A percentile compares a stretch with the other conserved stretches of the same genome.
These are phyloP conservation scores for Hylyphantes graminicola DNA, from an alignment of 1,140 invertebrate genomes.

Conservation along the genomic window DNA sequence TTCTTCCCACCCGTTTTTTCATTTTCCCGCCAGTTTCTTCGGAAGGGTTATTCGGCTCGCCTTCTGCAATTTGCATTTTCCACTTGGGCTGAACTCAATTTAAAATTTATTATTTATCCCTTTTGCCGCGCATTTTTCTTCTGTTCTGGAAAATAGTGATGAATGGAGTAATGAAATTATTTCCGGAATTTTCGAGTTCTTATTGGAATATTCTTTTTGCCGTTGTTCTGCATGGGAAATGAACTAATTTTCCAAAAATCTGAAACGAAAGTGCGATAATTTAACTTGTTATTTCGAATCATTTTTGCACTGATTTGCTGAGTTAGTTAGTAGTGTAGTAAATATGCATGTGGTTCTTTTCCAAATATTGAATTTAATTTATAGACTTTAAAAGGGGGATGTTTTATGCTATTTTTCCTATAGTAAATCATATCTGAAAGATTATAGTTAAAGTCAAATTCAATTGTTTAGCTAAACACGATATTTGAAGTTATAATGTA, in stretches of 20 bases:
- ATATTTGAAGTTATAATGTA: no score
- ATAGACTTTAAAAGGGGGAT: no score
- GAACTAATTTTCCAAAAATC: slow-evolving; percentile 35
- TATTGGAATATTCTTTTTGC: not conserved
- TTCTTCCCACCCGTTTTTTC: not conserved
- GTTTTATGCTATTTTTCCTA: no score
- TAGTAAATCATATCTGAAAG: no score
- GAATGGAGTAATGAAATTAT: slow-evolving; percentile 25
- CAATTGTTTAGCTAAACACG: no score
- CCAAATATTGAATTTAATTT: no score
- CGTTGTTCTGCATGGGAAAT: slow-evolving; percentile 7
- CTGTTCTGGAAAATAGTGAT: slow-evolving; percentile 31
- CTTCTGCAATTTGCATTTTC: slow-evolving; percentile 33
- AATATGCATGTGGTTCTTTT: no score
- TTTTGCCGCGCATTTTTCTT: not conserved
- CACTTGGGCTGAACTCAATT: slow-evolving; percentile 43
- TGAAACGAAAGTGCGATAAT: slow-evolving; percentile 34
- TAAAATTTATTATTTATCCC: slow-evolving; percentile 41
- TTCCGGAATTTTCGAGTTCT: slow-evolving; percentile 17
- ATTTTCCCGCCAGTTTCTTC: slow-evolving; percentile 6
- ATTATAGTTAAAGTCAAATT: no score
- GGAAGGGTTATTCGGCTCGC: not conserved
- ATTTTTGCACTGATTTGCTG: not conserved
- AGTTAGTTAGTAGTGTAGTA: no score
- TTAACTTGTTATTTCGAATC: slow-evolving; percentile 14